phyloP scores from a whole-genome alignment of 1,140 invertebrate genomes.

The Hyles vespertilio region DNA sequence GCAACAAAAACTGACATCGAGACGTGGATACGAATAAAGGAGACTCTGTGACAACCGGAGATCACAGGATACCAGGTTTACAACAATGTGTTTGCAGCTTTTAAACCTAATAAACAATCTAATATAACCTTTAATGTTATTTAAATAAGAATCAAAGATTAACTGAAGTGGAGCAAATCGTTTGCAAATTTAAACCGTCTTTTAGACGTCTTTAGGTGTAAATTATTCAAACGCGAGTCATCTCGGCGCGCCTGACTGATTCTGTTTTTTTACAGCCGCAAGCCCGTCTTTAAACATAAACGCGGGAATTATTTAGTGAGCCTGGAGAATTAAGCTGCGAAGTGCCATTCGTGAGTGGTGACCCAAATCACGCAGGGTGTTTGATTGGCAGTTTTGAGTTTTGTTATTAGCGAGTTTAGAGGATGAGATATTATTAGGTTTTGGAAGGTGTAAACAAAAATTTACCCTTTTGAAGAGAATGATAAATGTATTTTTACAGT shows the following conservation, averaged over 20 bases:
- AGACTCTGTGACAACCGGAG: conserved; percentile 37
- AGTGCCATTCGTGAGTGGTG: conserved; percentile 36
- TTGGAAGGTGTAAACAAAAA: too few species aligned
- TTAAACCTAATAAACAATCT: background rate
- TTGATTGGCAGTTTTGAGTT: conserved; percentile 2
- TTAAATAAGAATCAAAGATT: conserved; percentile 6
- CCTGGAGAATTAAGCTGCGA: conserved; percentile 40
- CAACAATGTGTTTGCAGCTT: conserved; percentile 14
- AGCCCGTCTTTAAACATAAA: conserved; percentile 43
- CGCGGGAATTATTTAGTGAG: conserved; percentile 44
- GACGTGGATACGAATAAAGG: conserved; percentile 41
- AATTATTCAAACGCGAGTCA: conserved; percentile 61
- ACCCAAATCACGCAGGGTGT: conserved; percentile 7
- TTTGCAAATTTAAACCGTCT: conserved; percentile 25
- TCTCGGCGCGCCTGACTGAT: conserved; percentile 39
- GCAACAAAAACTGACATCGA: conserved; percentile 48
- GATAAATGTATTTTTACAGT: too few species aligned
- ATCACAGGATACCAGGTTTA: conserved; percentile 35
- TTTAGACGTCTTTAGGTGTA: conserved; percentile 54
- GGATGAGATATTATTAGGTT: background rate
- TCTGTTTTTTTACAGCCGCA: conserved; percentile 48
- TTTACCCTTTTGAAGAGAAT: too few species aligned
- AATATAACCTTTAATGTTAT: conserved; percentile 10
- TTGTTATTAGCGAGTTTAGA: background rate
- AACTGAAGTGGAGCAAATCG: conserved; percentile 8